Evolutionary conservation across 2,888 invertebrate genomes (phyloP).

Genomic region (Orgyia antiqua): DNA sequence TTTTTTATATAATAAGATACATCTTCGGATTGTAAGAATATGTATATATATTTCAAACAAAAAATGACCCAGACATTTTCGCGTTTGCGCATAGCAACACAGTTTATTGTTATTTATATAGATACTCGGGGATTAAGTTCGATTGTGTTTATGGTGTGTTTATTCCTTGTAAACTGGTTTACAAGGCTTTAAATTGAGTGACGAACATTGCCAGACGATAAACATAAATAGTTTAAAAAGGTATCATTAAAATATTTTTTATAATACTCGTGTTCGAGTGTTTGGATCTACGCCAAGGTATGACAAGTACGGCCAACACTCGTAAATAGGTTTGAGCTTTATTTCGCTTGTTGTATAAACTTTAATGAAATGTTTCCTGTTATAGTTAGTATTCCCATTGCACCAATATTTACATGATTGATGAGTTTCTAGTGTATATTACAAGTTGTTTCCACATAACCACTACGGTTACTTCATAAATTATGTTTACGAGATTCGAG

Average conservation of each 20-base stretch:
- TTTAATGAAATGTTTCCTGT: conserved; percentile 32
- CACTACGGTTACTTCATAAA: neutral
- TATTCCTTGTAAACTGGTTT: neutral
- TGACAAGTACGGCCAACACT: conserved; percentile 30
- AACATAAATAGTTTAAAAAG: conserved; percentile 12
- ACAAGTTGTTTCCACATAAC: conserved; percentile 1
- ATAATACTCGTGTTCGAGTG: conserved; percentile 20
- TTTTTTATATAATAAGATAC: too few species aligned
- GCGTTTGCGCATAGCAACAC: too few species aligned
- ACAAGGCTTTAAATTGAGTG: conserved; percentile 1
- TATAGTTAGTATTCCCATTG: conserved; percentile 27
- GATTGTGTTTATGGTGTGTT: too few species aligned
- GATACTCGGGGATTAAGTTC: too few species aligned
- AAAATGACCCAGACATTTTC: too few species aligned
- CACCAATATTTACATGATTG: conserved; percentile 25
- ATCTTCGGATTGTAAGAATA: too few species aligned
- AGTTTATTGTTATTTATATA: too few species aligned
- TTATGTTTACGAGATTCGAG: neutral
- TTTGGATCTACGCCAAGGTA: conserved; percentile 33
- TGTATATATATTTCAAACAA: too few species aligned
- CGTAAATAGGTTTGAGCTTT: conserved; percentile 29
- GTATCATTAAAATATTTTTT: conserved; percentile 23
- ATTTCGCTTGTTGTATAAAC: conserved; percentile 31
- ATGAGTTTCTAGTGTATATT: conserved; percentile 19
- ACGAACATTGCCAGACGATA: conserved; percentile 8